These are phyloP conservation scores for Nasua narica DNA, from an alignment of 2,797 vertebrate species.

Conservation along the genomic window DNA sequence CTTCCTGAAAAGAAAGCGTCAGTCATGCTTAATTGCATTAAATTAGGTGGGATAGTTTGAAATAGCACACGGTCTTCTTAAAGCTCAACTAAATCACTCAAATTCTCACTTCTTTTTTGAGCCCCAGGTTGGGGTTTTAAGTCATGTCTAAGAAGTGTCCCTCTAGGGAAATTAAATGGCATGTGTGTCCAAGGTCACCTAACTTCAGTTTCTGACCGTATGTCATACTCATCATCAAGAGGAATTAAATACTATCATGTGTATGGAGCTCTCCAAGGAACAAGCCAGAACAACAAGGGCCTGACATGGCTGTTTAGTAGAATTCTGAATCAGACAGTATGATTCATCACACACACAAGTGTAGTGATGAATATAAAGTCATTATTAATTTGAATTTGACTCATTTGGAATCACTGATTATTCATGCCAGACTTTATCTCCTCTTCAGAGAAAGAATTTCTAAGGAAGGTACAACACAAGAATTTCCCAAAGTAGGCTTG, in stretches of 20 bases:
- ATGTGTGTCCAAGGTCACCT: conserved; percentile 25
- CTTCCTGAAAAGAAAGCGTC: conserved; percentile 76
- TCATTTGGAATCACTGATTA: conserved; percentile 25
- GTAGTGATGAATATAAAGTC: neutral
- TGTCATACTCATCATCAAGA: conserved; percentile 16
- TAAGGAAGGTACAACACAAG: neutral
- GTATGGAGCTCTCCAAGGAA: neutral
- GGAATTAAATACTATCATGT: neutral
- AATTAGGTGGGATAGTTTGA: conserved; percentile 70
- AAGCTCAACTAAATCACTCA: conserved; percentile 14
- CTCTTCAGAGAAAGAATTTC: neutral
- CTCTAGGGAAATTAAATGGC: conserved; percentile 8
- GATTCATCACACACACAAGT: neutral
- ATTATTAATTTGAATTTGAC: conserved; percentile 37
- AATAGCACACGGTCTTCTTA: conserved; percentile 40
- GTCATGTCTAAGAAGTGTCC: neutral
- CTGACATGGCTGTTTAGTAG: neutral
- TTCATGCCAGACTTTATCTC: neutral
- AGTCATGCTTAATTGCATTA: conserved; percentile 77
- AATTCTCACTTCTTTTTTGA: neutral
- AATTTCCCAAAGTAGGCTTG: neutral
- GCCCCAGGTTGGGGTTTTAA: neutral
- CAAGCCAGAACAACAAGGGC: neutral
- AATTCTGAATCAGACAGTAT: conserved; percentile 9
- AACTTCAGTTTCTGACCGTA: conserved; percentile 47